Base-by-base conservation (phyloP, 2,113 vertebrate genomes). In the Lophochroa leadbeateri region DNA sequence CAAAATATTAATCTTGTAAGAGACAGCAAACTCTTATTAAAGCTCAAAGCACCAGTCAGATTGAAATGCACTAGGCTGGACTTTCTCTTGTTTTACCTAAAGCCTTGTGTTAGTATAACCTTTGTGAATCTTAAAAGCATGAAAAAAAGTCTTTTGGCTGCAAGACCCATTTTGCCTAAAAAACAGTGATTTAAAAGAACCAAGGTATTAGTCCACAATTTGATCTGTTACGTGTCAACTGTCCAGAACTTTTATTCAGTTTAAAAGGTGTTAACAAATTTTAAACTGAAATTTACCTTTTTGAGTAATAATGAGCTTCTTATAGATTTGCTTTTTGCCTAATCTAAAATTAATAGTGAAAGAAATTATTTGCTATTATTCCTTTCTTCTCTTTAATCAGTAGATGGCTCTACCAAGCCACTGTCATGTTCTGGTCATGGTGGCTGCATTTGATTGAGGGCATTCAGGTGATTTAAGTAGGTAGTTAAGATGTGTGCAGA, bases 341-440 rank as follows among this genome's bases (percentile, higher is more conserved):
- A 50, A 41, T 64, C 27, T 82, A 52, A 90, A 90, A 29, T 52
- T 17, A 72, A 0, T n/a, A 13, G 6, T 67, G 49, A 80, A 88
- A 74, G 12, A 61, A 80, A 37, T 58, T 39, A 53, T 82, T 84
- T 68, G 28, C 29, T 82, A 17, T 60, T 71, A 68, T 55, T 84
- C 17, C 12, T 90, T 88, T 91, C 18, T 75, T 86, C 52, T 71
- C 19, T 87, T 80, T 68, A 93, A 85, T 94, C 87, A 91, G 70
- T 64, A 84, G 74, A 91, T 85, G 90, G 78, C 94, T 91, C 52
- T 93, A 39, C 84, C 84, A 91, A 79, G 57, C 50, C 25, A 49
- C n/a, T 83, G 50, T 39, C 64, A 28, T 31, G 4, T 83, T 57
- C 55, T 53, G n/a, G 43, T 87, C 65, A 82, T 71, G 68, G 33